Conservation (phyloP, 2,113 vertebrate species). For the Laticauda colubrina region DNA sequence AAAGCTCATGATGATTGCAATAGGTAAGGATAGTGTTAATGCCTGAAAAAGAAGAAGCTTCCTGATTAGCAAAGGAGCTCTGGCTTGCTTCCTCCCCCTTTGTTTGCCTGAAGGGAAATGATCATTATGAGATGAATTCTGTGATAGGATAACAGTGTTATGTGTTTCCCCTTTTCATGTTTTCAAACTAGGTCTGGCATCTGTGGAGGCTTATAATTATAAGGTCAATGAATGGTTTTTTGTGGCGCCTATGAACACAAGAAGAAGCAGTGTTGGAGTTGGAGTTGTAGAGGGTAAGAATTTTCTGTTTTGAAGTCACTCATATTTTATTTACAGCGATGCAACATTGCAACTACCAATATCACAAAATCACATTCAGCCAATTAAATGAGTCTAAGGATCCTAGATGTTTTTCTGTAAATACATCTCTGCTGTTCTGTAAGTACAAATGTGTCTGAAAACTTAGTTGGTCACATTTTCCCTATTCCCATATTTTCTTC, state of each 20-base stretch:
- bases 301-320: background rate
- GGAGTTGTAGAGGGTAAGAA: constrained; percentile 91
- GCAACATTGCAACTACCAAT: background rate
- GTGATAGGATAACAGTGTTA: constrained; percentile 55
- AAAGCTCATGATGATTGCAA: background rate
- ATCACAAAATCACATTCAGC: background rate
- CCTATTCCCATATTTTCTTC: constrained; percentile 30
- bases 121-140: constrained; percentile 24
- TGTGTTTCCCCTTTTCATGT: constrained; percentile 63
- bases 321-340: constrained; percentile 10
- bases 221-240: constrained; percentile 94
- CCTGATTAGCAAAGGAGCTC: constrained; percentile 5
- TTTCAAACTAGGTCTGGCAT: constrained; percentile 82
- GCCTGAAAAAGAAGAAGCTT: background rate
- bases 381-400: background rate
- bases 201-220: constrained; percentile 88
- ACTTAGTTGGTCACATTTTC: constrained; percentile 16
- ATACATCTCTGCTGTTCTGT: background rate
- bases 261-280: constrained; percentile 95
- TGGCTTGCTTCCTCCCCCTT: background rate
- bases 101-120: constrained; percentile 16
- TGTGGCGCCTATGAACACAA: constrained; percentile 93
- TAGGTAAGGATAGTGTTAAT: background rate
- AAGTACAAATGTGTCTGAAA: background rate
- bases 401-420: background rate